Evolutionary conservation across 1,140 invertebrate species (phyloP), one percentile per base, ranked within the genome.

Genomic region (Bombus superbus): DNA sequence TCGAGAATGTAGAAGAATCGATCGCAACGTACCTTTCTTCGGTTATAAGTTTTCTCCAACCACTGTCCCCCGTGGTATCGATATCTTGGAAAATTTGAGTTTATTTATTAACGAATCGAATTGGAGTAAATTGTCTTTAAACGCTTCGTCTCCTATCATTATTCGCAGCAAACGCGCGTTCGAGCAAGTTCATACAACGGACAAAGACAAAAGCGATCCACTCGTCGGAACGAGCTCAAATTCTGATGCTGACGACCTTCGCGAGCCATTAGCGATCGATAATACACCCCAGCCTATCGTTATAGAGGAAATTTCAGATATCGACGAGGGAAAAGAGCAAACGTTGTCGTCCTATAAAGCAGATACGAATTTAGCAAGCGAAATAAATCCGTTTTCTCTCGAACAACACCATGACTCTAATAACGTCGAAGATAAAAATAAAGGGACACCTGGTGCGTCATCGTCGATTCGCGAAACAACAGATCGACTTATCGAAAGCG

Each of bases 291-390:
- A 87, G 38, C 88, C 92, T n/a, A 81, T 94, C 4, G 78, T 94
- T 35, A 95, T 95, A 75, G 94, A 95, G 69, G 94, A 95, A 81
- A 87, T 95, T n/a, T 90, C 83, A 13, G 92, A 90, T 40, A 85
- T 90, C 1, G 89, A 93, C 25, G 85, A 92, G 64, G 10, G 13
- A 47, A 4, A 8, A 28, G 42, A 47, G 18, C 18, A 25, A 25
- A 74, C 22, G 9, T 35, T 13, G 11, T 44, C 40, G 13, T 9
- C 32, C 1, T 10, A 2, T n/a, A 22, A 47, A 22, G 28, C 28
- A 10, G 18, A 73, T 32, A 42, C 28, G 6, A 38, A 73, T 32
- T 22, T 73, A 10, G 9, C 15, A 13, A n/a, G 3, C n/a, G 40
- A 72, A 38, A 42, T 15, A n/a, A 15, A 15, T 72, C 28, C 6